phyloP scores from a whole-genome alignment of 1,140 invertebrate genomes.

The Oncopodura yosiiana region DNA sequence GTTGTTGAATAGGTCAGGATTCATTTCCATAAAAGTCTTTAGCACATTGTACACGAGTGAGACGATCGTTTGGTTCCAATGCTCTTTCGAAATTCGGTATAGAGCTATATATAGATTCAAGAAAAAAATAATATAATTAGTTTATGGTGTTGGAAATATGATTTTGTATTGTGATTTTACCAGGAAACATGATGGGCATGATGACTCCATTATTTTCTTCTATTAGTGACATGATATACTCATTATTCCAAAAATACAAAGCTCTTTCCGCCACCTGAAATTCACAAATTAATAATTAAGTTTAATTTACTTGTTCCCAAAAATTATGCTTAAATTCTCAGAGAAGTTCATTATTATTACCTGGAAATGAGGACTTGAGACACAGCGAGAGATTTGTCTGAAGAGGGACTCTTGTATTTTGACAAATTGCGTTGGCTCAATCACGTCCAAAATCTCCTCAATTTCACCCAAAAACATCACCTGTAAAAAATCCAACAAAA shows the following conservation, averaged over 20 bases:
- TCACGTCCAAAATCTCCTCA: slow-evolving; percentile 96
- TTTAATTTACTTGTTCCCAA: not conserved
- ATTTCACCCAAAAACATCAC: slow-evolving; percentile 98
- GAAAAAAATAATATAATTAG: too few relatives aligned
- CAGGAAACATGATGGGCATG: slow-evolving; percentile 79
- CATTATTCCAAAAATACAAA: slow-evolving; percentile 93
- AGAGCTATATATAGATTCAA: too few relatives aligned
- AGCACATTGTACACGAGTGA: slow-evolving; percentile 98
- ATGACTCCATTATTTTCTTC: slow-evolving; percentile 73
- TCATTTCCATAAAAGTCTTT: slow-evolving; percentile 99
- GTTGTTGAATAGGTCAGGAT: slow-evolving; percentile 97
- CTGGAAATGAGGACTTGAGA: slow-evolving; percentile 95
- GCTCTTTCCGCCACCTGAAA: slow-evolving; percentile 88
- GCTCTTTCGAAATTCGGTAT: slow-evolving; percentile 96
- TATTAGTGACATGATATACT: slow-evolving; percentile 88
- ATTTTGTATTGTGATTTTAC: too few relatives aligned
- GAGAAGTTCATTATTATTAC: slow-evolving; percentile 37
- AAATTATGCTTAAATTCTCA: not conserved
- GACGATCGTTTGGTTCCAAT: slow-evolving; percentile 99
- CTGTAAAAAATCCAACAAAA: slow-evolving; percentile 37
- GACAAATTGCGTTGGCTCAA: slow-evolving; percentile 95
- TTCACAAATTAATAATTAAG: slow-evolving; percentile 16
- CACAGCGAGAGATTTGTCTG: slow-evolving; percentile 93
- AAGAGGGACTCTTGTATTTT: slow-evolving; percentile 96
- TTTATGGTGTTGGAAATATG: too few relatives aligned